Conservation (phyloP, 2,113 vertebrate genomes). For the Asarcornis scutulata region DNA sequence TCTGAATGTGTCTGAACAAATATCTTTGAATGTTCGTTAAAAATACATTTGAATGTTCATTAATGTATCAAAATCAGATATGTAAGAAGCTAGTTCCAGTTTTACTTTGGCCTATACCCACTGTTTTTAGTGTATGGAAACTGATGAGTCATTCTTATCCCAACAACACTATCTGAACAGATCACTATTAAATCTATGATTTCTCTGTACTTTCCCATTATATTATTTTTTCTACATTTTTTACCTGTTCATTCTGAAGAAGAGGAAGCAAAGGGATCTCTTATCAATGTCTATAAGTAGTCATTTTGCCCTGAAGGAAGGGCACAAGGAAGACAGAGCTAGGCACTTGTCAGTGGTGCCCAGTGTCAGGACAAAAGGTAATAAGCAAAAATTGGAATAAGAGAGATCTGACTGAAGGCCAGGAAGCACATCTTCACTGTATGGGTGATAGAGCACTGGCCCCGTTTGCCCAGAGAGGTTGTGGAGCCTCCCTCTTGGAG, state of each 20-base stretch:
- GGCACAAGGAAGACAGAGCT: not conserved
- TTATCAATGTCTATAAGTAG: not conserved
- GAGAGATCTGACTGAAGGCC: no score
- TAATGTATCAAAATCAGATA: not conserved
- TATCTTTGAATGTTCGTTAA: not conserved
- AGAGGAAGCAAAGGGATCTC: not conserved
- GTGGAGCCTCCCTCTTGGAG: no score
- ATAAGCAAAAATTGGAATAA: not conserved
- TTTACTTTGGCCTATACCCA: not conserved
- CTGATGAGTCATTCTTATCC: not conserved
- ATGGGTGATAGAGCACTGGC: no score
- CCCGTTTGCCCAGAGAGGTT: not conserved
- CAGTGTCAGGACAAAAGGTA: not conserved
- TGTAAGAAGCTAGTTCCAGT: not conserved
- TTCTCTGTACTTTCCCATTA: not conserved
- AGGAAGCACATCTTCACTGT: not conserved
- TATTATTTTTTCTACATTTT: not conserved
- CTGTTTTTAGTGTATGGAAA: not conserved
- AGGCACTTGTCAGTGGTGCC: not conserved
- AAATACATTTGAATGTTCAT: not conserved
- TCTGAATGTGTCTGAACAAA: not conserved
- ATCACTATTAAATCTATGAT: not conserved
- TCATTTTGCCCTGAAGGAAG: not conserved
- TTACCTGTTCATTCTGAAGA: not conserved
- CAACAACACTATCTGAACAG: not conserved